These are phyloP conservation scores for Opisthograptis luteolata DNA, from an alignment of 2,888 invertebrate genomes.

Conservation along the genomic window DNA sequence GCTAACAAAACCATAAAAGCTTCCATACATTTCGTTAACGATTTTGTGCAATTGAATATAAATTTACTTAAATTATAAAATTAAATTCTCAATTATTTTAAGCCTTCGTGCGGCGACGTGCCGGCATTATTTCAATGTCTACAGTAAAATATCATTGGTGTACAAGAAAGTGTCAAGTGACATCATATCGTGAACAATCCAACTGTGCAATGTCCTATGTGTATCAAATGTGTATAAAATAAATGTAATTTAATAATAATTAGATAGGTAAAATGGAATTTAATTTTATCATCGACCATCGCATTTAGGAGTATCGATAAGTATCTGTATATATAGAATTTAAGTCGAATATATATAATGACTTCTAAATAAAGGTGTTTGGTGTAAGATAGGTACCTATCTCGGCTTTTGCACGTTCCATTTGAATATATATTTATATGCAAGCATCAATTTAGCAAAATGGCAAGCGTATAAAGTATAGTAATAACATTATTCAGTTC, in stretches of 20 bases:
- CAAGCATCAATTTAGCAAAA: constrained; percentile 79
- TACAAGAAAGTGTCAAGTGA: constrained; percentile 50
- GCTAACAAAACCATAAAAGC: no score
- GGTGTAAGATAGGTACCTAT: constrained; percentile 82
- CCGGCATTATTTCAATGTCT: no score
- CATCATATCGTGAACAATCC: constrained; percentile 72
- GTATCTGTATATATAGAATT: constrained; percentile 73
- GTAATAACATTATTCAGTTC: constrained; percentile 7
- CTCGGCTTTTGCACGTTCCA: constrained; percentile 78
- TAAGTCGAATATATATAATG: constrained; percentile 64
- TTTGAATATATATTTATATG: constrained; percentile 78
- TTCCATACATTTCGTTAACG: no score
- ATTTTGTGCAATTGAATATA: neutral
- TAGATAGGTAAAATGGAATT: constrained; percentile 81
- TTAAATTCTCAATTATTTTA: no score
- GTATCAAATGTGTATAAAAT: constrained; percentile 75
- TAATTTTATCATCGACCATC: constrained; percentile 76
- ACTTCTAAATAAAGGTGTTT: constrained; percentile 77
- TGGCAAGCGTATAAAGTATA: constrained; percentile 59
- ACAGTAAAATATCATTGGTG: no score
- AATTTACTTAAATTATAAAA: no score
- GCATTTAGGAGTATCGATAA: constrained; percentile 70
- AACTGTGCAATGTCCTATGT: constrained; percentile 79
- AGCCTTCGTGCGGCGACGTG: no score
- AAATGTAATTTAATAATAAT: constrained; percentile 54